These are phyloP conservation scores for Drosophila robusta DNA, from an alignment of 2,888 invertebrate species.

Conservation along the genomic window DNA sequence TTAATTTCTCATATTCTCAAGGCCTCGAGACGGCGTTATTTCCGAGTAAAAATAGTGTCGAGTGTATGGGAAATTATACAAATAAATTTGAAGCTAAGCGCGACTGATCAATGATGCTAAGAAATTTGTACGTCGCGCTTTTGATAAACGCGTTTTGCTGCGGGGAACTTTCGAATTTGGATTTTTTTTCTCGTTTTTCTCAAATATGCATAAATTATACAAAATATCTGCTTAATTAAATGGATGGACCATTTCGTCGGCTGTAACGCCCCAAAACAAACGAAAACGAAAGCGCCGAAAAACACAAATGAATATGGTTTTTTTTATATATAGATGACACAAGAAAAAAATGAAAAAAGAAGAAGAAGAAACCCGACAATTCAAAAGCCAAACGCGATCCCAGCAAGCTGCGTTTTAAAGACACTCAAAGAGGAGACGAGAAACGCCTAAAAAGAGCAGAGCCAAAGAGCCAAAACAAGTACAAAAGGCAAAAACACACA, in stretches of 20 bases:
- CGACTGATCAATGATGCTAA: slow-evolving; percentile 37
- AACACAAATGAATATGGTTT: slow-evolving; percentile 17
- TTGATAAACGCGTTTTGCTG: slow-evolving; percentile 40
- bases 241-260: slow-evolving; percentile 54
- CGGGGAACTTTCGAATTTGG: slow-evolving; percentile 51
- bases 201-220: slow-evolving; percentile 60
- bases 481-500: slow-evolving; percentile 35
- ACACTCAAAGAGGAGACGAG: slow-evolving; percentile 43
- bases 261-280: slow-evolving; percentile 57
- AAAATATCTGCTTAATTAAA: slow-evolving; percentile 64
- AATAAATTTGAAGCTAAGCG: slow-evolving; percentile 7
- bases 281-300: slow-evolving; percentile 70
- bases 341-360: slow-evolving; percentile 25
- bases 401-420: slow-evolving; percentile 8
- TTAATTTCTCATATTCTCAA: slow-evolving; percentile 30
- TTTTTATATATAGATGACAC: slow-evolving; percentile 29
- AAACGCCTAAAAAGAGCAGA: slow-evolving; percentile 51
- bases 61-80: slow-evolving; percentile 24
- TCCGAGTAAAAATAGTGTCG: slow-evolving; percentile 1
- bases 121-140: slow-evolving; percentile 34
- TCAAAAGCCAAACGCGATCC: slow-evolving; percentile 29
- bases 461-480: slow-evolving; percentile 37
- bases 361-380: slow-evolving; percentile 14
- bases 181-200: slow-evolving; percentile 2
- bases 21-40: slow-evolving; percentile 16